Evolutionary conservation across 2,888 invertebrate genomes (phyloP).

Genomic region (Saturnia japonica): DNA sequence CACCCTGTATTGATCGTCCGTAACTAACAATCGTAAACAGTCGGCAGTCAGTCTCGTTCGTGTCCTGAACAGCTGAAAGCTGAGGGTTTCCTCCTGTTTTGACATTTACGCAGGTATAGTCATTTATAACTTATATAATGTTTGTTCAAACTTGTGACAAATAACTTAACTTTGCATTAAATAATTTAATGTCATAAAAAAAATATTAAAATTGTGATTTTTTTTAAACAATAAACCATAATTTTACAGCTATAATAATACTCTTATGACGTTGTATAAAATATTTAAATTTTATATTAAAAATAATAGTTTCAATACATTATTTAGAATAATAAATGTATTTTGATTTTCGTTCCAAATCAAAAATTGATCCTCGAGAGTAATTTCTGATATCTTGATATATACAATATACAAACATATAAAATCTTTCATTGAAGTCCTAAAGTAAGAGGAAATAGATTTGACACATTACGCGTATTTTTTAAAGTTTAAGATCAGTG

Average conservation of each 20-base stretch:
- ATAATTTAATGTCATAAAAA: not conserved
- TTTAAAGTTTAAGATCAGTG: not conserved
- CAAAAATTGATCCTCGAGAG: too few species aligned
- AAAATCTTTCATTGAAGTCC: too few species aligned
- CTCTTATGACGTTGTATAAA: too few species aligned
- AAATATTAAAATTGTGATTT: not conserved
- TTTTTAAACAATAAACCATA: not conserved
- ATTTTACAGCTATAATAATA: not conserved
- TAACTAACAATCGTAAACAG: constrained; percentile 50
- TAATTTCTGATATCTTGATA: too few species aligned
- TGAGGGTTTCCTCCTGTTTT: not conserved
- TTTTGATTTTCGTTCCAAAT: too few species aligned
- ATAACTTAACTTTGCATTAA: not conserved
- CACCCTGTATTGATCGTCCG: constrained; percentile 58
- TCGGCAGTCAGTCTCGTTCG: constrained; percentile 35
- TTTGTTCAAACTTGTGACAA: not conserved
- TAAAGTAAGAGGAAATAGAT: not conserved
- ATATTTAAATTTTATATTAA: too few species aligned
- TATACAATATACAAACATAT: too few species aligned
- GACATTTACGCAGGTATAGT: not conserved
- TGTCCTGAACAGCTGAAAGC: constrained; percentile 25
- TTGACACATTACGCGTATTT: not conserved
- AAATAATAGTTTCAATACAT: too few species aligned
- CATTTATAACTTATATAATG: not conserved
- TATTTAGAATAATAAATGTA: too few species aligned